Evolutionary conservation across 35 echinoderm and acorn worm species (phyloP), one percentile per base, ranked within the genome.

Genomic region (Strongylocentrotus purpuratus): DNA sequence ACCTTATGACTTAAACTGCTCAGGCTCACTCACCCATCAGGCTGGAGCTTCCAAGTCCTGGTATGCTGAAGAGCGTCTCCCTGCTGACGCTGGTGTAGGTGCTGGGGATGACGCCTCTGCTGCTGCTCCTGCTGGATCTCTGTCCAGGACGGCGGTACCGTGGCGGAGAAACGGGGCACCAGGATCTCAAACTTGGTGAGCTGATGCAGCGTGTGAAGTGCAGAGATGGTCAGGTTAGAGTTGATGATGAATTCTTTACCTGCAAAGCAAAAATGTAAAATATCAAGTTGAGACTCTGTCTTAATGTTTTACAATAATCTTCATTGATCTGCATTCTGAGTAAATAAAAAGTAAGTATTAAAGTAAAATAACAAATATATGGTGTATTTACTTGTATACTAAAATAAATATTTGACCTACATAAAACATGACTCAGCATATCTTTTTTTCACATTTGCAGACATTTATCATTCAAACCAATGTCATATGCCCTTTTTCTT

Each of bases 91-190:
- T 97, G 98, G 92, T 99, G 98, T 31, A 99, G 97, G 92, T 99
- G 98, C 94, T 99, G 98, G 2, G 98, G 97, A 46, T 99, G 98
- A 25, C 98, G 94, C 20, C 98, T 94, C 94, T 99, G 98, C 88
- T 99, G 98, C 93, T 99, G 98, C 59, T 99, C 98, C 47, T 99
- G 98, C 11, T 99, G 97, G 20, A 99, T 97, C 94, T 99, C 98
- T 20, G 96, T 96, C 98, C 98, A 99, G 61, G 94, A 97, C 5
- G 98, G 98, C 0, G 98, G 98, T 45, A 99, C 98, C 9, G 98
- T 97, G 25, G 98, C 98, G 31, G 97, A 97, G 97, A 99, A 99
- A 2, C 98, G 93, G 45, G 98, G 98, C 87, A 99, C 97, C 65
- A 99, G 87, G 33, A 96, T 97, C 92, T 99, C 97, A 95, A 99